These are phyloP conservation scores for Sinonovacula constricta DNA, from an alignment of 1,140 invertebrate species.

Conservation along the genomic window DNA sequence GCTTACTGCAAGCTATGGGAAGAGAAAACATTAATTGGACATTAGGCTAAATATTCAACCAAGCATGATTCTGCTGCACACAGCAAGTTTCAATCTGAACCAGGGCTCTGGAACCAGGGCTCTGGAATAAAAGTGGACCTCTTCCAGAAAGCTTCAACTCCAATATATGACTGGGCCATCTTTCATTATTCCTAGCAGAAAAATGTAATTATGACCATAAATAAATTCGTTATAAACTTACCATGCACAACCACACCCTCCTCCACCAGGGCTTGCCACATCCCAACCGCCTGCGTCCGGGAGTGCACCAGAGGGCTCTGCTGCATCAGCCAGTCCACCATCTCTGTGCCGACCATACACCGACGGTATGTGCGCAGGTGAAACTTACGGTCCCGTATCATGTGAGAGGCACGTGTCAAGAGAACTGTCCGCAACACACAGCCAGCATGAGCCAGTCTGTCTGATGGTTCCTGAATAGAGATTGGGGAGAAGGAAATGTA, in stretches of 20 bases:
- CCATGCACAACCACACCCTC: slow-evolving; percentile 89
- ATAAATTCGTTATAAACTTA: too few relatives aligned
- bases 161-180: too few relatives aligned
- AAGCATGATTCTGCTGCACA: too few relatives aligned
- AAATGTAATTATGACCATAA: too few relatives aligned
- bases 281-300: slow-evolving; percentile 87
- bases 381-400: slow-evolving; percentile 83
- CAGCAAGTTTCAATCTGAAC: too few relatives aligned
- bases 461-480: slow-evolving; percentile 80
- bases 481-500: background rate
- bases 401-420: slow-evolving; percentile 82
- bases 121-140: too few relatives aligned
- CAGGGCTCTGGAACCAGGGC: too few relatives aligned
- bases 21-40: too few relatives aligned
- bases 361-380: slow-evolving; percentile 79
- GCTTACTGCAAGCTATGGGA: too few relatives aligned
- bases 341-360: slow-evolving; percentile 83
- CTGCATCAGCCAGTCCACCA: slow-evolving; percentile 88
- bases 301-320: slow-evolving; percentile 79
- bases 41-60: too few relatives aligned
- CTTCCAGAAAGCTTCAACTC: too few relatives aligned
- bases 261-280: slow-evolving; percentile 92
- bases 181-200: too few relatives aligned
- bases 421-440: slow-evolving; percentile 86
- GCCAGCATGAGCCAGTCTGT: slow-evolving; percentile 84